Evolutionary conservation across 2,888 invertebrate genomes (phyloP).

Genomic region (Metopia argyrocephala): DNA sequence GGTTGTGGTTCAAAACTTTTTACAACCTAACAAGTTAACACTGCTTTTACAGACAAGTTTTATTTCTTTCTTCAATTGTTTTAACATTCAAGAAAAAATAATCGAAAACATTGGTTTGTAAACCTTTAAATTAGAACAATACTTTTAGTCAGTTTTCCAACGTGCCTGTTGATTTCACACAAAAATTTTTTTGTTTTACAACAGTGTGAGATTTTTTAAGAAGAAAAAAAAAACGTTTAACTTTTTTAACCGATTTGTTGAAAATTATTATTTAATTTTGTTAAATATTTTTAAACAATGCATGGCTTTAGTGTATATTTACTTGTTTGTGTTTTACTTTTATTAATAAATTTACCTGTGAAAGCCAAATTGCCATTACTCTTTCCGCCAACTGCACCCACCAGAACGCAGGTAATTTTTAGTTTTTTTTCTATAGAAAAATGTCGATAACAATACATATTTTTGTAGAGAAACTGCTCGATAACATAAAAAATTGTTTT

Average conservation of each 20-base stretch:
- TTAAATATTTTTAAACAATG: background rate
- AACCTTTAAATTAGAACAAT: conserved; percentile 34
- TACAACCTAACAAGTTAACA: conserved; percentile 20
- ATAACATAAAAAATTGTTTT: no score
- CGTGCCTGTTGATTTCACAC: conserved; percentile 24
- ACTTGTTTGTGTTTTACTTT: background rate
- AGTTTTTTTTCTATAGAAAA: no score
- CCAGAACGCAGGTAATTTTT: conserved; percentile 75
- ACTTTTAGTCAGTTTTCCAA: conserved; percentile 38
- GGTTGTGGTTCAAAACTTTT: conserved; percentile 35
- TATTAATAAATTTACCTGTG: conserved; percentile 17
- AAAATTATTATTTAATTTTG: background rate
- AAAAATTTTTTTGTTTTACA: conserved; percentile 3
- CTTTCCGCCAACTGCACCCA: conserved; percentile 76
- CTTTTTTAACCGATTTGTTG: no score
- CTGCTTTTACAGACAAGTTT: background rate
- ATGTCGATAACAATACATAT: no score
- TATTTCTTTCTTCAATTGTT: background rate
- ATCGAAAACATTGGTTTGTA: conserved; percentile 32
- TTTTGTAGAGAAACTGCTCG: no score
- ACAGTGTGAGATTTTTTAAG: conserved; percentile 1
- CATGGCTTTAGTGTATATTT: background rate
- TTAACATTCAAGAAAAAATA: background rate
- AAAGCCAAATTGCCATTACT: conserved; percentile 66
- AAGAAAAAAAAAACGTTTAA: conserved; percentile 22